Evolutionary conservation across 92 coral and sea anemone species (phyloP).

Genomic region (Hydrozoanthus gracilis): DNA sequence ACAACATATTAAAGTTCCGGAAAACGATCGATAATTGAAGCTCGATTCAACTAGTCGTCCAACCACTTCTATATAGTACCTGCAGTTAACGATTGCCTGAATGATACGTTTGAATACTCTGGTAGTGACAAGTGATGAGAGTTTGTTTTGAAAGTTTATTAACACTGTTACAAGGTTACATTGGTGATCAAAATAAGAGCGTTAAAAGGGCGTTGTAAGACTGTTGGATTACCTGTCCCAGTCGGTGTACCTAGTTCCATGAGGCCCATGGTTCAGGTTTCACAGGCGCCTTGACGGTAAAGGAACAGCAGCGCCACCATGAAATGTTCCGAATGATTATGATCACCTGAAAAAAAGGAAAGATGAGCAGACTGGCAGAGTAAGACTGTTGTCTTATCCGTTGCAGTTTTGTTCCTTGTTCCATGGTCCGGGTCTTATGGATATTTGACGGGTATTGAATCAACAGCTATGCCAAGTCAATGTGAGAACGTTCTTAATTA

Average conservation of each 20-base stretch:
- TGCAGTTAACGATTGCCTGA: neutral
- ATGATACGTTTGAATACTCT: neutral
- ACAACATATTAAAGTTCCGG: too few relatives aligned
- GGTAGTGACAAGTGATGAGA: neutral
- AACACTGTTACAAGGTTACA: too few relatives aligned
- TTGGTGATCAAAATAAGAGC: too few relatives aligned
- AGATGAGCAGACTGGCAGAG: neutral
- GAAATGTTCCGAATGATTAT: neutral
- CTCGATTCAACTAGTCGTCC: neutral
- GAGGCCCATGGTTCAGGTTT: neutral
- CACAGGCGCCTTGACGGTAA: neutral
- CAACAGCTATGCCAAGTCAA: neutral
- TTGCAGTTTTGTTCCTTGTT: neutral
- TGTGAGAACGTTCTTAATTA: neutral
- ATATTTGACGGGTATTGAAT: neutral
- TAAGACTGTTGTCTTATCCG: neutral
- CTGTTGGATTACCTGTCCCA: neutral
- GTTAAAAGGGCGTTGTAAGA: neutral
- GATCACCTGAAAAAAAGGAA: neutral
- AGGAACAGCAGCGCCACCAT: neutral
- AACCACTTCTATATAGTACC: neutral
- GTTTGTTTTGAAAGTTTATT: neutral
- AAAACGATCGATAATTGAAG: neutral
- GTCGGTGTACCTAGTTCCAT: neutral
- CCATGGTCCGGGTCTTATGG: neutral